These are phyloP conservation scores for Pedionomus torquatus DNA, from an alignment of 2,113 vertebrate genomes.

Conservation along the genomic window DNA sequence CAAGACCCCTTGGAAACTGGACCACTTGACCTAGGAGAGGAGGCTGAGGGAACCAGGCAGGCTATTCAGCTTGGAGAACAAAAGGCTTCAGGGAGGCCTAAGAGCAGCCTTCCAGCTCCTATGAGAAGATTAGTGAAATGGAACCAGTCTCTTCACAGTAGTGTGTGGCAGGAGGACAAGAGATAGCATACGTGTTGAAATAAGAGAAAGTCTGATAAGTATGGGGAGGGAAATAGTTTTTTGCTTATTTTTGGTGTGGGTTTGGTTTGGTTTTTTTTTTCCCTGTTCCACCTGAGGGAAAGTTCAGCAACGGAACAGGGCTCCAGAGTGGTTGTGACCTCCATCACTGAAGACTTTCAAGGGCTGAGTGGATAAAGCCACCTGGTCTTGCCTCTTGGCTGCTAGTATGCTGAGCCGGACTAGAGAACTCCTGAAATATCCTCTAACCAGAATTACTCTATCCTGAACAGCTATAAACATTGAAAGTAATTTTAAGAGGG, in stretches of 20 bases:
- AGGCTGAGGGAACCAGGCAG: not conserved
- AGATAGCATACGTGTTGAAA: accelerated
- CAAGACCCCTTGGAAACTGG: not conserved
- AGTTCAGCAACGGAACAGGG: not conserved
- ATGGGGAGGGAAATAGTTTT: not conserved
- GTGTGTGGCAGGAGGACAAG: not conserved
- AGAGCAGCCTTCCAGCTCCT: not conserved
- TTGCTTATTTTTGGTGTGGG: not conserved
- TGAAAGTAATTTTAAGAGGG: not conserved
- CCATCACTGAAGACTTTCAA: not conserved
- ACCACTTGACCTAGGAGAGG: not conserved
- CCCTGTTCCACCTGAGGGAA: accelerated
- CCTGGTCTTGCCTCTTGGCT: not conserved
- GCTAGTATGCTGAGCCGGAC: not conserved
- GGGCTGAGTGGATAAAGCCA: not conserved
- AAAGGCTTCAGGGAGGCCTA: not conserved
- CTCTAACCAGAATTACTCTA: not conserved
- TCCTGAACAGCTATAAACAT: not conserved
- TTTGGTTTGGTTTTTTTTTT: not conserved
- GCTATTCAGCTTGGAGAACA: not conserved
- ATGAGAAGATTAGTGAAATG: accelerated
- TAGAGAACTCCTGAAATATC: not conserved
- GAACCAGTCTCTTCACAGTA: not conserved
- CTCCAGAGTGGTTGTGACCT: not conserved
- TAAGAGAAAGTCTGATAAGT: not conserved